phyloP scores from a whole-genome alignment of 2,888 invertebrate species.

The Temnothorax rugatulus region DNA sequence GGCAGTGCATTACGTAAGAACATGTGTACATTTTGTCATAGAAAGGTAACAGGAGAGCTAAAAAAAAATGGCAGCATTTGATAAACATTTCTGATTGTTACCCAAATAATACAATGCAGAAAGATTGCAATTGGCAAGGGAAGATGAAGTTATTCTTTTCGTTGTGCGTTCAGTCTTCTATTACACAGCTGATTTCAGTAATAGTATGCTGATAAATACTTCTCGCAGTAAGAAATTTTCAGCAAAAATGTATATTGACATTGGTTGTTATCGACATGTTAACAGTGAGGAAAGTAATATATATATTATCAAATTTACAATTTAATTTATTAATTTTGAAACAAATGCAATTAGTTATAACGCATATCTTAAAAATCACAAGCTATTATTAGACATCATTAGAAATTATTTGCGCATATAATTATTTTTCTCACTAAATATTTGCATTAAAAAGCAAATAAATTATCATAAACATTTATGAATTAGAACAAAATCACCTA shows the following conservation, averaged over 20 bases:
- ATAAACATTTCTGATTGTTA: conserved; percentile 39
- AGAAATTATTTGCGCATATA: conserved; percentile 30
- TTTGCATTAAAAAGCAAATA: conserved; percentile 57
- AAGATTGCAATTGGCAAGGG: conserved; percentile 40
- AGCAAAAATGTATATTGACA: conserved; percentile 10
- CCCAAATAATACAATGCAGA: conserved; percentile 25
- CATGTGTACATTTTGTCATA: conserved; percentile 41
- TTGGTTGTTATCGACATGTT: not conserved
- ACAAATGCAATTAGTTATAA: conserved; percentile 50
- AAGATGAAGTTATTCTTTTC: conserved; percentile 62
- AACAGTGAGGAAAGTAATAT: conserved; percentile 46
- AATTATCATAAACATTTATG: conserved; percentile 65
- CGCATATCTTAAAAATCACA: conserved; percentile 39
- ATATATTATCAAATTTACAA: conserved; percentile 42
- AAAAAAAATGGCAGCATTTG: conserved; percentile 65
- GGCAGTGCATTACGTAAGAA: conserved; percentile 61
- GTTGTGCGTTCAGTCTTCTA: conserved; percentile 70
- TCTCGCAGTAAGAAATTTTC: conserved; percentile 49
- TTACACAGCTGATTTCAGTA: conserved; percentile 54
- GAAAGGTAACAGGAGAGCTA: conserved; percentile 52
- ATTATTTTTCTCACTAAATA: conserved; percentile 42
- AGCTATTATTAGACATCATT: conserved; percentile 52
- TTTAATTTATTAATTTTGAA: conserved; percentile 46
- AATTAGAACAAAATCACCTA: conserved; percentile 21
- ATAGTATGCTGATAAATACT: conserved; percentile 35